Base-by-base conservation (phyloP, 1,140 invertebrate species). In the Drosophila varians region DNA sequence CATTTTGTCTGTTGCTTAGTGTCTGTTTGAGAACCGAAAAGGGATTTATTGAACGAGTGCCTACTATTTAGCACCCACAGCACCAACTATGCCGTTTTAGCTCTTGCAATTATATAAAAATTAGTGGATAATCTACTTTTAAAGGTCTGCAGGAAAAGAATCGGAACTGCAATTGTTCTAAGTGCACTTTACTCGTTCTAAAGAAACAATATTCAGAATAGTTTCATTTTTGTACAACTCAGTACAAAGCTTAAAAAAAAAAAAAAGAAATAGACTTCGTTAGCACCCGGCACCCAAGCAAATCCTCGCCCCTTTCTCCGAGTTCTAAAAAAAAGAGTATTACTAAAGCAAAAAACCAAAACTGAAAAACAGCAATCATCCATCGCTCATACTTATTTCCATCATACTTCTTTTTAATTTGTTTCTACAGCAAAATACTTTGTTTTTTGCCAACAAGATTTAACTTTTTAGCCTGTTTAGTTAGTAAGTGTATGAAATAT, bases 381-480 rank as follows among this genome's bases (percentile, higher is more conserved):
- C 66, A 58, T 49, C 19, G 18, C 21, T 43, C 28, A 31, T 31
- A 31, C 2, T 11, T 3, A 31, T 31, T 31, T 31, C 11, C 28
- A 31, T 38, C 36, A 38, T 38, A 12, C 9, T 16, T 38, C 62
- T 45, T 46, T 53, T 53, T 40, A 47, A 48, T 23, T 61, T 51
- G 49, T 52, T 69, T 60, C 28, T 42, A 26, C 65, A 51, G 43
- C 45, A 14, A 7, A 51, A 55, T 38, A 16, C 36, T 12, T 53
- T 38, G 31, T 72, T 61, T 55, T 72, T 61, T 55, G 43, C 64
- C 19, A 26, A 16, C 42, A 21, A 34, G 38, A 58, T 25, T 48
- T 48, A 64, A 46, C 40, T 64, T 83, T 86, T 86, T 80, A 84
- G 52, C 82, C 57, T 84, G 80, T 84, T 87, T 80, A 86, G 82